Base-by-base conservation (phyloP, 2,797 vertebrate species). In the Manis crassicaudata region DNA sequence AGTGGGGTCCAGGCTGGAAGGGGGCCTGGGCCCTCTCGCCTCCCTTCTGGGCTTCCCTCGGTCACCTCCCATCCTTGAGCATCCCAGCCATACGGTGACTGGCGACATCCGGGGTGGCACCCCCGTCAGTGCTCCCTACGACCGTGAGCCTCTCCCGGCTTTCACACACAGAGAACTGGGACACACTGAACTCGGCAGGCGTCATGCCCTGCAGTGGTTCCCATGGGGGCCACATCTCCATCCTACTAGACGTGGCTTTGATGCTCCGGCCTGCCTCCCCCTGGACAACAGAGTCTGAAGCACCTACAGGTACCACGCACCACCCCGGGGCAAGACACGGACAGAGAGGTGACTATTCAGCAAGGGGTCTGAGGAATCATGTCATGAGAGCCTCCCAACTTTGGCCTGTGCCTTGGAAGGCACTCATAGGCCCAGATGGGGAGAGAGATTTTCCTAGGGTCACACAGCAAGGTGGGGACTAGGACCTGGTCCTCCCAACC, bases 151-250 rank as follows among this genome's bases (percentile, higher is more conserved):
- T 7, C 50, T 5, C n/a, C 56, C 0, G 10, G 35, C 17, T 11
- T 43, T 21, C n/a, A 32, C 3, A 9, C 1, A 10, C 70, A 0
- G 5, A n/a, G 27, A 23, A 16, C 20, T 10, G 1, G 0, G n/a
- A 37, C 2, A 0, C 52, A n/a, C 18, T 17, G 43, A n/a, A 5
- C 27, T 0, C 6, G 21, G 27, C 21, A n/a, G 32, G 16, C 7
- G 0, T 3, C 13, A 13, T 0, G 16, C 60, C 29, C 9, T 1
- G n/a, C 17, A 10, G 50, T 0, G 20, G 70, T 2, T 13, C n/a
- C 70, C 5, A 0, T 7, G 16, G 56, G 27, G 60, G 35, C 29
- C 2, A 3, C 2, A 7, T 25, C 20, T 54, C 8, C 23, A 0
- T 23, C 50, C 32, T 54, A 29, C 6, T 1, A 3, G 56, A 67